Base-by-base conservation (phyloP, 1,140 invertebrate species). In the Ylistrum balloti region DNA sequence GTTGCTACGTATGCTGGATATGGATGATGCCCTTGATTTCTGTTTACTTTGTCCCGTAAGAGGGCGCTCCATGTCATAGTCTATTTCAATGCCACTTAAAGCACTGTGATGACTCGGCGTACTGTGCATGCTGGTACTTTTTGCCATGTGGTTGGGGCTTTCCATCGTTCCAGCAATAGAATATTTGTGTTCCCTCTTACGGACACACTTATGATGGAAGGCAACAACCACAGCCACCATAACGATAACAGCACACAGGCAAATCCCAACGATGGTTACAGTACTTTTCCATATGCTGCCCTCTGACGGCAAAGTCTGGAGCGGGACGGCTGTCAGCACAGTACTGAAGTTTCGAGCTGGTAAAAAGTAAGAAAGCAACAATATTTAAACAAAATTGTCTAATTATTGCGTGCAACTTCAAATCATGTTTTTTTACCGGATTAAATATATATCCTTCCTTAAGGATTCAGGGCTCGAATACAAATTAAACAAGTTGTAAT, bases 41-140 rank as follows among this genome's bases (percentile, higher is more conserved):
- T 56, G 32, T 32, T 41, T 35, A 41, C 48, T 87, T 0, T 74
- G 48, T 88, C 93, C 92, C 2, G 94, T 95, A 11, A 95, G 90
- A 9, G 94, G 94, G 22, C 93, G 91, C 86, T 95, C 94, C 94
- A 95, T 95, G 88, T 94, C 94, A 38, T 94, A 93, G 48, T 95
- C 92, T 41, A 95, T 94, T 90, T 95, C 92, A 41, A 95, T 93
- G 22, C 90, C 93, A 92, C 92, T 87, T 86, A 89, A 22, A 88
- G 92, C 89, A 91, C 93, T 93, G 88, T 93, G 89, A 88, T 94
- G 93, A 91, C 93, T 92, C 7, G 93, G 93, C 32, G 91, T 94
- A 87, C 93, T 94, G 33, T 92, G 93, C 90, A 92, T 92, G 89
- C 93, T 94, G 32, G 93, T 94, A 91, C 93, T 94, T 85, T 93